phyloP scores from a whole-genome alignment of 2,888 invertebrate species.

The Schrankia costaestrigalis region DNA sequence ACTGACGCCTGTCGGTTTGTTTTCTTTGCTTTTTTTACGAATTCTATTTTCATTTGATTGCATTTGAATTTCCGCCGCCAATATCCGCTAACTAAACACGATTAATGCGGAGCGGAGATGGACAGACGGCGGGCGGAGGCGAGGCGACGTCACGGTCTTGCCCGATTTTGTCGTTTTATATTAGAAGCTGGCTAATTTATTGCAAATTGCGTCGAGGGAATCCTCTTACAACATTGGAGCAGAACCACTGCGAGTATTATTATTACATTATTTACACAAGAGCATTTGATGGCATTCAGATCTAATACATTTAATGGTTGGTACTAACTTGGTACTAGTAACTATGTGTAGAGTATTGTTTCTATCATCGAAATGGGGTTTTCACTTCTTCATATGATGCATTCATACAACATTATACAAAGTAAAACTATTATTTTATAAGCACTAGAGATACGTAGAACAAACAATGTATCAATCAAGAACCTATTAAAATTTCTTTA shows the following conservation, averaged over 20 bases:
- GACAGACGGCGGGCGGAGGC: constrained; percentile 62
- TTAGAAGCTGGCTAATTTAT: constrained; percentile 79
- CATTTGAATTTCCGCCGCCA: constrained; percentile 80
- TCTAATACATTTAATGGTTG: too few species aligned
- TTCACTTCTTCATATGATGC: too few species aligned
- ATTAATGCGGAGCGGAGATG: constrained; percentile 78
- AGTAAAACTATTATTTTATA: too few species aligned
- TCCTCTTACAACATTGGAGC: constrained; percentile 54
- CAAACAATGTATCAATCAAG: too few species aligned
- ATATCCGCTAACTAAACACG: constrained; percentile 82
- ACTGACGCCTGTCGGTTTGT: constrained; percentile 80
- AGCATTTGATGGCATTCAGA: too few species aligned
- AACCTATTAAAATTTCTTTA: too few species aligned
- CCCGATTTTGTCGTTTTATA: constrained; percentile 78
- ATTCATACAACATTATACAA: too few species aligned
- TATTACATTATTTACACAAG: constrained; percentile 40
- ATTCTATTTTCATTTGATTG: constrained; percentile 81
- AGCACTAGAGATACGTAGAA: too few species aligned
- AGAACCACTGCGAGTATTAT: constrained; percentile 32
- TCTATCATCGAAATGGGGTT: too few species aligned
- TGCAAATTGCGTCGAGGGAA: constrained; percentile 72
- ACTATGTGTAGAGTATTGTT: too few species aligned
- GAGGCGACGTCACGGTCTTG: constrained; percentile 52
- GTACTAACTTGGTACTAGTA: too few species aligned
- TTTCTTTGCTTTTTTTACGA: constrained; percentile 78